Evolutionary conservation across 92 coral and sea anemone genomes (phyloP), one percentile per base, ranked within the genome.

Genomic region (Ricordea florida): DNA sequence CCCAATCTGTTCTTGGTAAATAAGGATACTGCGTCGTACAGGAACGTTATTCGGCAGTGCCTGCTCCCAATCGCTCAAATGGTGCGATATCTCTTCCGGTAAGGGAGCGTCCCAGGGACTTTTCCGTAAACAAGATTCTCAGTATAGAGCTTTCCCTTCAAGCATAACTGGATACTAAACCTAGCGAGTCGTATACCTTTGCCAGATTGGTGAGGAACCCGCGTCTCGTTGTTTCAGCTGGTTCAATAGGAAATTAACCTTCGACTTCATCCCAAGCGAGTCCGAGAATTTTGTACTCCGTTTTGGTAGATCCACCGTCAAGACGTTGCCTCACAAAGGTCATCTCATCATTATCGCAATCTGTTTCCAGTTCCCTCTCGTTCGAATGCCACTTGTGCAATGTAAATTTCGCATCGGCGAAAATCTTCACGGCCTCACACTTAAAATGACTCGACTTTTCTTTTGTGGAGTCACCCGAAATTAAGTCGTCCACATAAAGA

Each of bases 321-420:
- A 55, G 34, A 10, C 56, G 79, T 26, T 71, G 66, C 79, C 69
- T 79, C 42, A 78, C 85, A 40, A 43, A 72, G 26, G 87, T 33
- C 20, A 43, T 64, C 36, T 71, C 69, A 52, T 50, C 30, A 6
- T 68, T 43, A 5, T 47, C 26, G 33, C 67, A 56, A 57, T 48
- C 72, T 1, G 80, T 61, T 41, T 81, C 87, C 8, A 81, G 87
- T 17, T 81, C 74, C 22, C 18, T 30, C 24, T 37, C 66, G 36
- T 78, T 78, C 9, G 84, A 66, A 18, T 57, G 45, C 69, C 76
- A 78, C 46, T 78, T 78, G 49, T 78, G 76, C 50, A 78, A 9
- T 50, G 48, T 67, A 42, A 78, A 78, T 43, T 56, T 78, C 0
- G 75, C 84, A 29, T 78, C 68, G 6, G 31, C 52, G 66, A 65